Percentiles rank a stretch among this genome's conserved stretches.
phyloP scores from a whole-genome alignment of 2,797 vertebrate genomes.

The Dendrocincla fuliginosa region DNA sequence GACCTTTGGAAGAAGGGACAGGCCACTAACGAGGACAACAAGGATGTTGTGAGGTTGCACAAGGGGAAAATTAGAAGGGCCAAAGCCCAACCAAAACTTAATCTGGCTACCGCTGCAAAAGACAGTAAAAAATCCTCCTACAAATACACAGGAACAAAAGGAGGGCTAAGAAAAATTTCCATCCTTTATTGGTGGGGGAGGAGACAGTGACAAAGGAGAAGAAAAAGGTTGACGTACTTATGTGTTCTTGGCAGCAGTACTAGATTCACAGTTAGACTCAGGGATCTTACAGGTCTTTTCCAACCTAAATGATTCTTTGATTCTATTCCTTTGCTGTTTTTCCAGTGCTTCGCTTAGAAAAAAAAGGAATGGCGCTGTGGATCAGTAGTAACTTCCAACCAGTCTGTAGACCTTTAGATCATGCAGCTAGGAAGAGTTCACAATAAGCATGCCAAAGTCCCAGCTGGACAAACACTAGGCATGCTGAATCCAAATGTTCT shows the following conservation, averaged over 20 bases:
- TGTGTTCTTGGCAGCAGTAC: not conserved
- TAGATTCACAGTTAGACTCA: not conserved
- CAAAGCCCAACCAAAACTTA: not conserved
- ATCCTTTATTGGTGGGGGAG: not conserved
- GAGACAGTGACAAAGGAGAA: not conserved
- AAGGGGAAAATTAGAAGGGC: not conserved
- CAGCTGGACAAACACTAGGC: constrained; percentile 19
- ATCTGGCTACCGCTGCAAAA: not conserved
- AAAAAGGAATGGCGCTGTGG: not conserved
- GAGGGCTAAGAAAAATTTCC: not conserved
- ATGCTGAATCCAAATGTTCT: constrained; percentile 9
- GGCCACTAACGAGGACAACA: not conserved
- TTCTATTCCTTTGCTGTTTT: not conserved
- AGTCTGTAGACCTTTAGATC: not conserved
- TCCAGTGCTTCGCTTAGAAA: not conserved
- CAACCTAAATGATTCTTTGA: not conserved
- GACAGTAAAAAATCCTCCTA: not conserved
- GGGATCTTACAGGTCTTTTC: not conserved
- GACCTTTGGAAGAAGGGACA: not conserved
- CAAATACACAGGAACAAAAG: not conserved
- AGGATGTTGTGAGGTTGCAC: not conserved
- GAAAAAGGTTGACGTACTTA: not conserved
- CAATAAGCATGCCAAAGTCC: not conserved
- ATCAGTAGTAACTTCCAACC: not conserved
- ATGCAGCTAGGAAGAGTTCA: not conserved